These are phyloP conservation scores for Cinclus cinclus DNA, from an alignment of 2,113 vertebrate species.

Conservation along the genomic window DNA sequence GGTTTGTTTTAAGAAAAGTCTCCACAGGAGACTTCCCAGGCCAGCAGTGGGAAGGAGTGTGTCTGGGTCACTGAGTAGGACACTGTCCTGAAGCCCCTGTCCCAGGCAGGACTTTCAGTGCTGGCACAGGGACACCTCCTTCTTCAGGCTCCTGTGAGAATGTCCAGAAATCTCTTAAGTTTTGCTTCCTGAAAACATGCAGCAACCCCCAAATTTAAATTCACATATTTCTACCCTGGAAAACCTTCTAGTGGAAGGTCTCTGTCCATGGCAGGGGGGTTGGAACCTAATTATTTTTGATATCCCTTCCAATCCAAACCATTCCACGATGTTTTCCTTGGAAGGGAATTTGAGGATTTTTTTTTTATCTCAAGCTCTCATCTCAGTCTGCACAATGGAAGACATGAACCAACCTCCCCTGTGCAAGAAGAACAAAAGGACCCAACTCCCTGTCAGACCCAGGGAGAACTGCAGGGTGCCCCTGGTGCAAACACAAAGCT, in stretches of 20 bases:
- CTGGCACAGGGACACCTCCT: background rate
- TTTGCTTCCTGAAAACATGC: background rate
- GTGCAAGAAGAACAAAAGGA: background rate
- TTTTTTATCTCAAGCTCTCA: background rate
- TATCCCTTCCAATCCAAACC: background rate
- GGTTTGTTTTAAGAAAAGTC: background rate
- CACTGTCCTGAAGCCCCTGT: background rate
- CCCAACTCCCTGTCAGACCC: background rate
- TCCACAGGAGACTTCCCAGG: background rate
- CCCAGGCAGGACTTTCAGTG: background rate
- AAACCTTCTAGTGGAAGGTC: background rate
- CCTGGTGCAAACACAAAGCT: background rate
- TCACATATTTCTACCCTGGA: background rate
- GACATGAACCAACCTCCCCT: background rate
- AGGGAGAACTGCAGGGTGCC: background rate
- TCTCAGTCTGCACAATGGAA: background rate
- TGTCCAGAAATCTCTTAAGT: background rate
- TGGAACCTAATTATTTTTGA: background rate
- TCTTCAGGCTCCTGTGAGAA: background rate
- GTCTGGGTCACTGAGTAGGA: background rate
- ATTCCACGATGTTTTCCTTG: accelerated
- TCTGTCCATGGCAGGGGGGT: background rate
- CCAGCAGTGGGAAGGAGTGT: background rate
- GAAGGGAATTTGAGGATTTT: background rate
- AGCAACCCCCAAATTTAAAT: background rate